phyloP scores from a whole-genome alignment of 2,888 invertebrate genomes.

The Colletes collaris region DNA sequence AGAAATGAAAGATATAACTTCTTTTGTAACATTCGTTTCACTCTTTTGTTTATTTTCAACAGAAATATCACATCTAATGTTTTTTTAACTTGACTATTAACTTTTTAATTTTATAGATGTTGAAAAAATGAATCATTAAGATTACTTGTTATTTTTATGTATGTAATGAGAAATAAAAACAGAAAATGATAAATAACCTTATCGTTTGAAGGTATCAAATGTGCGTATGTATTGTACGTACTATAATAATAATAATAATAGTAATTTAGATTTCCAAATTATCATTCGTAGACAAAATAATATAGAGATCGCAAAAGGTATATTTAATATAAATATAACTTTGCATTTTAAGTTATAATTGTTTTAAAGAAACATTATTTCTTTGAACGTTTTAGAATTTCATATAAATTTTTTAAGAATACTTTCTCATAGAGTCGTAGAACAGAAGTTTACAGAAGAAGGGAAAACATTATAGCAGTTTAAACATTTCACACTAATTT shows the following conservation, averaged over 20 bases:
- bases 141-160: not conserved
- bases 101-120: not conserved
- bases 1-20: conserved; percentile 11
- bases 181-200: conserved; percentile 27
- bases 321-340: conserved; percentile 36
- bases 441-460: conserved; percentile 10
- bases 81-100: conserved; percentile 11
- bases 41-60: conserved; percentile 13
- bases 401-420: conserved; percentile 13
- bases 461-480: not conserved
- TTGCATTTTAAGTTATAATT: conserved; percentile 14
- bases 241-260: conserved; percentile 7
- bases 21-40: conserved; percentile 14
- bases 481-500: conserved; percentile 15
- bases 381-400: conserved; percentile 18
- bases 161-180: not conserved
- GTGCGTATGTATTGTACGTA: conserved; percentile 6
- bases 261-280: conserved; percentile 10
- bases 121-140: not conserved
- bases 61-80: conserved; percentile 12
- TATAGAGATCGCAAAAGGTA: conserved; percentile 21
- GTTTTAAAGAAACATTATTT: not conserved
- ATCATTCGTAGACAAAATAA: not conserved
- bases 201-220: conserved; percentile 24
- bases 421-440: conserved; percentile 10